Base-by-base conservation (phyloP, 2,113 vertebrate genomes). In the human region DNA sequence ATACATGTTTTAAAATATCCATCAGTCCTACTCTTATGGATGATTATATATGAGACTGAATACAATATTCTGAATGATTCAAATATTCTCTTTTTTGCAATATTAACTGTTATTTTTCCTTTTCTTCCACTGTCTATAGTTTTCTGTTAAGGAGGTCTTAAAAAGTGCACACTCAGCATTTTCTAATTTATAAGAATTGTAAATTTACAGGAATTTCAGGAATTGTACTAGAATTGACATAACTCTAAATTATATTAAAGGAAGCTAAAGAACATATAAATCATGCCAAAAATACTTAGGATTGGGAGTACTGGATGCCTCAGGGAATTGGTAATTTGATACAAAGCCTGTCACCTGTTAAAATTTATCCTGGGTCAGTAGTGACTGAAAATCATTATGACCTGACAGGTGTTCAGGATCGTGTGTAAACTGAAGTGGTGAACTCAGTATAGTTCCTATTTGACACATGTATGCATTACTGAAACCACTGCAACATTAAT, bases 271-370 rank as follows among this genome's bases (percentile, higher is more conserved):
- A 97, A 92, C 96, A 96, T 97, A 97, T 98, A 98, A 98, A 98
- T 98, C 97, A 98, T 96, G 97, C 98, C 98, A 97, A 97, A 98
- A 98, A 97, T 98, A 98, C 97, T 98, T 98, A 96, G 96, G 95
- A 96, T 97, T 68, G 95, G 96, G 95, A 97, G 95, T 88, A 92
- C 87, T 89, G 80, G 90, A 97, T 96, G 97, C 97, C 97, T 97
- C n/a, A 95, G 97, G 97, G 97, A 97, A 98, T 97, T 95, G 98
- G 98, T 97, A 98, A 98, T 97, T 95, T 95, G 97, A 98, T 82
- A 96, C 96, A 96, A 96, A 97, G 95, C 96, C 97, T 97, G 90
- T 98, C 98, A 98, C 98, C 98, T 98, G 98, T 98, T 98, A 97
- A 97, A 97, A 97, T 97, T 97, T 97, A 98, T 98, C 98, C 97